phyloP scores from a whole-genome alignment of 2,888 invertebrate species.

The Agrochola macilenta region DNA sequence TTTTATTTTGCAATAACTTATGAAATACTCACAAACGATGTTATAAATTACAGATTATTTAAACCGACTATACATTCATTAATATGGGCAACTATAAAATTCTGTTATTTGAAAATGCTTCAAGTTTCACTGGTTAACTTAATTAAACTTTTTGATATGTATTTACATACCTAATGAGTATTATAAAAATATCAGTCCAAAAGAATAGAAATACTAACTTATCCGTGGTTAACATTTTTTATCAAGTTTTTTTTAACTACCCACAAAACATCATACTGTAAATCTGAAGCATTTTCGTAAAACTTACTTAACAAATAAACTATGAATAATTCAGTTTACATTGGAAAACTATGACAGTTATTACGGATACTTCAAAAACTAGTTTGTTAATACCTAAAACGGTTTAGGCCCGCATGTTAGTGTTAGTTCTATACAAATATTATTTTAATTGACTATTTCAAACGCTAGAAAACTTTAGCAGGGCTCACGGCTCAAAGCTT shows the following conservation, averaged over 20 bases:
- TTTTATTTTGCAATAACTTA: conserved; percentile 72
- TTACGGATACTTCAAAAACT: conserved; percentile 46
- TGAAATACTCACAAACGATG: conserved; percentile 60
- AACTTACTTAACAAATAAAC: conserved; percentile 21
- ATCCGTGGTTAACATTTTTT: neutral
- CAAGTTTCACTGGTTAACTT: conserved; percentile 24
- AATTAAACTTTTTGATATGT: conserved; percentile 55
- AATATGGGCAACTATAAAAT: conserved; percentile 38
- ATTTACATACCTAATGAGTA: conserved; percentile 53
- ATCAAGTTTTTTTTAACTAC: neutral
- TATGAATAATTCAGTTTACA: conserved; percentile 28
- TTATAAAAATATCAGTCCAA: conserved; percentile 56
- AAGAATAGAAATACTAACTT: conserved; percentile 31
- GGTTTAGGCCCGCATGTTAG: conserved; percentile 76
- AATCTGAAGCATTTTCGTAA: conserved; percentile 51
- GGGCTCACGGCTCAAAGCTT: conserved; percentile 89
- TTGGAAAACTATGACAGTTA: conserved; percentile 35
- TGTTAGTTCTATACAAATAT: conserved; percentile 58
- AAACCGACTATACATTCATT: conserved; percentile 57
- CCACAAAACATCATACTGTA: conserved; percentile 15
- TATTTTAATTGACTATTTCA: conserved; percentile 81
- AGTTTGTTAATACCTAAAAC: conserved; percentile 57
- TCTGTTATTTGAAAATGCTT: conserved; percentile 40
- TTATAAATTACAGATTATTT: conserved; percentile 57
- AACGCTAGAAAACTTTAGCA: conserved; percentile 89